phyloP scores from a whole-genome alignment of 23 tunicate genomes.

The Phallusia fumigata region DNA sequence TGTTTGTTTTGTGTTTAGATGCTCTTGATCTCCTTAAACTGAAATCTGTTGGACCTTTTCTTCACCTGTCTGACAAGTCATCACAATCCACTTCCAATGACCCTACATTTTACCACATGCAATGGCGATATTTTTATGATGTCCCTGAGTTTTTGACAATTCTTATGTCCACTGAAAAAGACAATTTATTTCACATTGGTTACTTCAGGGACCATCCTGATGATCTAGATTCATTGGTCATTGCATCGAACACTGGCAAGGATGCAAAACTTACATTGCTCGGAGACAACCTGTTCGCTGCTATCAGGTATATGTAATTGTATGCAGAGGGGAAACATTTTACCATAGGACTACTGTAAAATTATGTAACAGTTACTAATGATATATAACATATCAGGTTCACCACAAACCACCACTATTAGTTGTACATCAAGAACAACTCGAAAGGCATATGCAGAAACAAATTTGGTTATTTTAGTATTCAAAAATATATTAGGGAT shows the following conservation, averaged over 20 bases:
- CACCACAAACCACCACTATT: too few relatives aligned
- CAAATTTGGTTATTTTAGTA: too few relatives aligned
- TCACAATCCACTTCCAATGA: slow-evolving; percentile 16
- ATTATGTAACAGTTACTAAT: too few relatives aligned
- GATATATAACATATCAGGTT: too few relatives aligned
- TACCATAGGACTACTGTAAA: too few relatives aligned
- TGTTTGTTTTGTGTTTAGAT: slow-evolving; percentile 17
- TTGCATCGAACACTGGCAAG: slow-evolving; percentile 45
- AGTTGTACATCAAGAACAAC: too few relatives aligned
- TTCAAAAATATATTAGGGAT: too few relatives aligned
- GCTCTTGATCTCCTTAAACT: slow-evolving; percentile 33
- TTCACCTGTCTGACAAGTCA: slow-evolving; percentile 23
- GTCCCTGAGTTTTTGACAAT: slow-evolving; percentile 78
- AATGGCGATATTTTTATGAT: slow-evolving; percentile 84
- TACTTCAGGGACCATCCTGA: slow-evolving; percentile 73
- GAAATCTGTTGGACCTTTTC: slow-evolving; percentile 79
- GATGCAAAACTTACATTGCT: slow-evolving; percentile 16
- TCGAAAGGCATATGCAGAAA: too few relatives aligned
- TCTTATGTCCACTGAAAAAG: slow-evolving; percentile 15
- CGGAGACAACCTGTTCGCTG: slow-evolving; percentile 80
- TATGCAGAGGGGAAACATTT: too few relatives aligned
- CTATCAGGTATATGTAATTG: slow-evolving; percentile 30
- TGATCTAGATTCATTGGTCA: slow-evolving; percentile 25
- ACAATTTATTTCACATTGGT: slow-evolving; percentile 54
- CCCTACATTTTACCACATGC: slow-evolving; percentile 42